Evolutionary conservation across 2,888 invertebrate genomes (phyloP).

Genomic region (Cheilosia scutellata): DNA sequence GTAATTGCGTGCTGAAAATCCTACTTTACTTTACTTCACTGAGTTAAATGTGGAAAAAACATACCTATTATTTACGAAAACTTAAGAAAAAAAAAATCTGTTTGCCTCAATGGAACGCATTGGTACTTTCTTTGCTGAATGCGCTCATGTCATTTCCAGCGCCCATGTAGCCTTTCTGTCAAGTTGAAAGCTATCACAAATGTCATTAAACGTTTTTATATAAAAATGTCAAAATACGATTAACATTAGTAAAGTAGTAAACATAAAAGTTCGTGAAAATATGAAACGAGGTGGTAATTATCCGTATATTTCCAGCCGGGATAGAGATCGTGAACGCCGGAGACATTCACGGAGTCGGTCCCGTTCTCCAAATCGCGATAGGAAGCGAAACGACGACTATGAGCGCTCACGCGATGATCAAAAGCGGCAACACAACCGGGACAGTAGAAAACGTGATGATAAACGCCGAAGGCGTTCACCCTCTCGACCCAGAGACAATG

Average conservation of each 20-base stretch:
- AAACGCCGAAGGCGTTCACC: conserved; percentile 81
- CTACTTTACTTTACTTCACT: too few species aligned
- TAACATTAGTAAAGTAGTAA: conserved; percentile 60
- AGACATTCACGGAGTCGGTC: conserved; percentile 79
- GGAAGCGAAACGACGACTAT: conserved; percentile 71
- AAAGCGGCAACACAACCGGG: conserved; percentile 68
- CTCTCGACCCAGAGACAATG: conserved; percentile 79
- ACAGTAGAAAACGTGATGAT: conserved; percentile 79
- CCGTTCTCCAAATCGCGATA: conserved; percentile 74
- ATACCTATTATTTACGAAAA: too few species aligned
- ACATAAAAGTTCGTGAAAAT: conserved; percentile 24
- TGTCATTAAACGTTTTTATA: conserved; percentile 22
- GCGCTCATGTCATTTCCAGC: background rate
- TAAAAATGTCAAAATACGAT: conserved; percentile 67
- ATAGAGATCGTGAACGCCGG: conserved; percentile 80
- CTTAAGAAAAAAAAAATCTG: background rate
- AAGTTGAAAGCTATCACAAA: background rate
- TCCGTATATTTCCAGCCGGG: conserved; percentile 75
- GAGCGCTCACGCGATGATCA: conserved; percentile 79
- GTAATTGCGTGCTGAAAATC: too few species aligned
- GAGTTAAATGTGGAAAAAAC: too few species aligned
- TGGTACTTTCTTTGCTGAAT: background rate
- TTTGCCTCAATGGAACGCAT: background rate
- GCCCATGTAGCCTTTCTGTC: background rate
- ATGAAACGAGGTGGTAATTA: conserved; percentile 25